These are phyloP conservation scores for Dicranocentrus wangi DNA, from an alignment of 2,888 invertebrate species.

Conservation along the genomic window DNA sequence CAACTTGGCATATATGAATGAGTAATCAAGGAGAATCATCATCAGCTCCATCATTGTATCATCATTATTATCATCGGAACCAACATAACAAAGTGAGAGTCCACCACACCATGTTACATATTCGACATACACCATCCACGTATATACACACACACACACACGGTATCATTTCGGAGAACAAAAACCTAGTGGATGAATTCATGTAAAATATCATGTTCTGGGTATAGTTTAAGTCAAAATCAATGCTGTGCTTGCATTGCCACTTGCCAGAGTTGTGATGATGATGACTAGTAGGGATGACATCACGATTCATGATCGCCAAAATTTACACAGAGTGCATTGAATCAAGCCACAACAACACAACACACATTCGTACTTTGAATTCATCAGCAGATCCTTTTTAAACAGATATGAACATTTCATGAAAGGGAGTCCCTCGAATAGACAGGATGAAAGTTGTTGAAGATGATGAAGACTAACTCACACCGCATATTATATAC, in stretches of 20 bases:
- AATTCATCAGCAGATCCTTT: background rate
- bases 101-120: background rate
- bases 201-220: background rate
- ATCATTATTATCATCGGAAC: constrained; percentile 11
- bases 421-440: background rate
- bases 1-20: constrained; percentile 48
- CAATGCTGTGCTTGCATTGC: constrained; percentile 11
- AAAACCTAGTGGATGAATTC: background rate
- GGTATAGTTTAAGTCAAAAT: background rate
- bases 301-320: constrained; percentile 21
- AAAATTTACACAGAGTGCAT: constrained; percentile 15
- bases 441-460: constrained; percentile 14
- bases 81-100: constrained; percentile 4
- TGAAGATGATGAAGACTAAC: constrained; percentile 13
- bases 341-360: constrained; percentile 5
- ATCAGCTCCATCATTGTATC: constrained; percentile 9
- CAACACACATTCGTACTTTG: background rate
- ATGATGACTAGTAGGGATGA: constrained; percentile 16
- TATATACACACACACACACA: background rate
- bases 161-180: too few species aligned
- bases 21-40: constrained; percentile 48
- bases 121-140: background rate
- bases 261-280: too few species aligned
- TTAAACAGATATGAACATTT: background rate
- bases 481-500: background rate